A percentile compares a stretch with the other conserved stretches of the same genome.
phyloP scores from a whole-genome alignment of 2,888 invertebrate species.

The Rhabditophanes sp. region DNA sequence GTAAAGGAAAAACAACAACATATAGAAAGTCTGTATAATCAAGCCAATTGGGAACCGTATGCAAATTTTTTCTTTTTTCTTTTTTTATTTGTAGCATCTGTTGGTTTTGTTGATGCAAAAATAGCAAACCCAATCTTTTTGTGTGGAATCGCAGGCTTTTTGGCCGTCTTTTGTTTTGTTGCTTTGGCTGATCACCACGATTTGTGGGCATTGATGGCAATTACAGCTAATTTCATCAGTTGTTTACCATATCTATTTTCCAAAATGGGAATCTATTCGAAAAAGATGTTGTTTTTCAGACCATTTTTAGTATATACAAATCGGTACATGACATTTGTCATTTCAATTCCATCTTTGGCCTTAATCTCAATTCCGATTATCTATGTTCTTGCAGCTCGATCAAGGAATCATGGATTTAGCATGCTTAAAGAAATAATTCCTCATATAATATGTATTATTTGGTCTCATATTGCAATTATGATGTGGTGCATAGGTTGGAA shows the following conservation, averaged over 20 bases:
- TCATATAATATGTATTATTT: conserved; percentile 24
- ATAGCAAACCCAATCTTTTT: conserved; percentile 27
- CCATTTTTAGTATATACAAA: conserved; percentile 15
- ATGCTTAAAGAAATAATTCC: conserved; percentile 19
- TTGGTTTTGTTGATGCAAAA: conserved; percentile 21
- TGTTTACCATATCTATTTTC: background rate
- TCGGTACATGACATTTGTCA: too few relatives aligned
- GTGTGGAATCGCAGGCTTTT: conserved; percentile 21
- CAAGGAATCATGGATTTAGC: conserved; percentile 7
- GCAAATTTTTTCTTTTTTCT: conserved; percentile 22
- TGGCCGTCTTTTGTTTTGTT: conserved; percentile 21
- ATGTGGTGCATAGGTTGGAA: conserved; percentile 21
- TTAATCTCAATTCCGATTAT: conserved; percentile 20
- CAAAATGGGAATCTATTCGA: background rate
- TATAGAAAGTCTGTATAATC: conserved; percentile 8
- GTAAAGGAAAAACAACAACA: background rate
- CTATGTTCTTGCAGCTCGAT: conserved; percentile 18
- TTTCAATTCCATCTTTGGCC: conserved; percentile 19
- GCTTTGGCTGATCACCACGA: conserved; percentile 21
- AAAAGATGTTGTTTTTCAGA: conserved; percentile 10
- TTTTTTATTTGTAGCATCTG: conserved; percentile 20
- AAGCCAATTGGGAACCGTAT: conserved; percentile 25
- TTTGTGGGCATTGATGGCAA: conserved; percentile 21
- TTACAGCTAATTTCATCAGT: conserved; percentile 20
- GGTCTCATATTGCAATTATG: conserved; percentile 27